Conservation (phyloP, 1,140 invertebrate species). For the Drosophila nasuta region DNA sequence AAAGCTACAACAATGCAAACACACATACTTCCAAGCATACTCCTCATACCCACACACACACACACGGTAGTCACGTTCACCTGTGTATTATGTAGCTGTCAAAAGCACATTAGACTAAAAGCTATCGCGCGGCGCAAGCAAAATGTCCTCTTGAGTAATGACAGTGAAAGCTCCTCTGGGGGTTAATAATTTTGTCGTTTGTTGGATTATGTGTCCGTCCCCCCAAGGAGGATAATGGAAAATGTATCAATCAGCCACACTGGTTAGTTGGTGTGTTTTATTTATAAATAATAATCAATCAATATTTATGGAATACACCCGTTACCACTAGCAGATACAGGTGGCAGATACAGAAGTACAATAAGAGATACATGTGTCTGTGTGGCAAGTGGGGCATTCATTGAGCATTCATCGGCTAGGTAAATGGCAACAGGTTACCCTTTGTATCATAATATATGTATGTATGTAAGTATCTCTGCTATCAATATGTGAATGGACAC, state of each 20-base stretch:
- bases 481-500: background rate
- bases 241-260: conserved; percentile 47
- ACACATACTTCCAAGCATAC: background rate
- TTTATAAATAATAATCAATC: conserved; percentile 58
- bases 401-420: conserved; percentile 20
- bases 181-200: conserved; percentile 25
- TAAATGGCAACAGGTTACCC: conserved; percentile 51
- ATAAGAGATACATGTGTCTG: too few species aligned
- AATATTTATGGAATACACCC: conserved; percentile 48
- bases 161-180: conserved; percentile 23
- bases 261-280: conserved; percentile 16
- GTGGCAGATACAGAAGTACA: background rate
- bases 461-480: background rate
- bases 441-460: conserved; percentile 16
- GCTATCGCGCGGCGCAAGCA: conserved; percentile 15
- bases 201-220: conserved; percentile 27
- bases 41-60: background rate
- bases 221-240: conserved; percentile 45
- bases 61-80: background rate
- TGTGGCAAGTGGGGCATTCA: conserved; percentile 6
- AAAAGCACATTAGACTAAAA: conserved; percentile 50
- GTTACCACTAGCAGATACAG: background rate
- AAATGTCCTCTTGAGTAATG: conserved; percentile 17
- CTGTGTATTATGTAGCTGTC: conserved; percentile 31
- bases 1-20: conserved; percentile 18